Conservation (phyloP, 2,797 vertebrate genomes). For the Syndactyla subalaris region DNA sequence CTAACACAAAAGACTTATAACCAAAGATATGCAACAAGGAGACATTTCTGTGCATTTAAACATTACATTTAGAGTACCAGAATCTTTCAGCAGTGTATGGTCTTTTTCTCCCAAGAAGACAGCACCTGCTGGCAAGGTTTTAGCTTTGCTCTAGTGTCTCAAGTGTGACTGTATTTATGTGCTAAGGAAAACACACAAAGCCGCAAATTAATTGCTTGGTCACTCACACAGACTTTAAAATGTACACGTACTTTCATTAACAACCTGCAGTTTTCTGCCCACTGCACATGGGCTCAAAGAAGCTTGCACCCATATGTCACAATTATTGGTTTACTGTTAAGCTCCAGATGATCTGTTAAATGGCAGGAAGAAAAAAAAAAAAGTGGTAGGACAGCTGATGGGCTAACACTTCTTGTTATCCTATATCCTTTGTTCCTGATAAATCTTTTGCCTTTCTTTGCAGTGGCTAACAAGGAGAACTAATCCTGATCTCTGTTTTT, state of each 20-base stretch:
- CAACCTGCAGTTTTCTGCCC: background rate
- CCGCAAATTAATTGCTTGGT: slow-evolving; percentile 51
- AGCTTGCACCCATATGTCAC: slow-evolving; percentile 51
- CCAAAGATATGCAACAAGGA: slow-evolving; percentile 18
- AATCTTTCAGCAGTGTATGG: background rate
- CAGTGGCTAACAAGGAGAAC: background rate
- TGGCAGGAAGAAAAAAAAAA: background rate
- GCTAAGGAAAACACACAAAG: slow-evolving; percentile 52
- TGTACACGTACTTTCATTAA: background rate
- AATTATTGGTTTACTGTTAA: slow-evolving; percentile 37
- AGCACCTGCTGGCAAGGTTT: slow-evolving; percentile 24
- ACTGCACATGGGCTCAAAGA: slow-evolving; percentile 12
- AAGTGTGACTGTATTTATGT: background rate
- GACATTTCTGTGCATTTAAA: slow-evolving; percentile 40
- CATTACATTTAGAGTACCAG: slow-evolving; percentile 15
- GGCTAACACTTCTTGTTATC: slow-evolving; percentile 26
- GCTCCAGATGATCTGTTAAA: slow-evolving; percentile 40
- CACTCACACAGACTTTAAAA: slow-evolving; percentile 34
- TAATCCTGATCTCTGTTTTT: background rate
- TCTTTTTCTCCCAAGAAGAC: background rate
- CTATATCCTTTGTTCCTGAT: background rate
- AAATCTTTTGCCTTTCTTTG: background rate
- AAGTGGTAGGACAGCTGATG: background rate
- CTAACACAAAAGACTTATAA: slow-evolving; percentile 54
- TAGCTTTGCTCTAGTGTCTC: slow-evolving; percentile 5